Evolutionary conservation across 2,113 vertebrate species (phyloP), one percentile per base, ranked within the genome.

Genomic region (Chloroceryle aenea): DNA sequence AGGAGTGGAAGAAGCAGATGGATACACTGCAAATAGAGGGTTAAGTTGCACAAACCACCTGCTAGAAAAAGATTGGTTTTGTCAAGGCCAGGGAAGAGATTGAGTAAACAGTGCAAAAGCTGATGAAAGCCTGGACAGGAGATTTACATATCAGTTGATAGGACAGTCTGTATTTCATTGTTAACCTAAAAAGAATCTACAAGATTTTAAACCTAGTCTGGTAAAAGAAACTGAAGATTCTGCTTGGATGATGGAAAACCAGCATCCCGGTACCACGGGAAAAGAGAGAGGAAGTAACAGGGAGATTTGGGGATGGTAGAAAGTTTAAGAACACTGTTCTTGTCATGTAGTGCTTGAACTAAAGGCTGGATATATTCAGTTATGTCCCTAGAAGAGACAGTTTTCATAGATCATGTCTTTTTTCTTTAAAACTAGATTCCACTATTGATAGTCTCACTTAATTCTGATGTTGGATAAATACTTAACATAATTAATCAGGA

Each of bases 91-190:
- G 16, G 13, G 25, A 87, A 66, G n/a, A 94, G 63, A 66, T 77
- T 84, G 83, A 85, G 55, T 90, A 76, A 80, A 78, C 75, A 76
- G 7, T 83, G 29, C 40, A 89, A 93, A 94, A 86, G n/a, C n/a
- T 69, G 32, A 45, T 85, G 61, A 84, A 92, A 91, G 26, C 32
- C 29, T 67, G 13, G 32, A 50, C 32, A 55, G 34, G n/a, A 74
- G 27, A 66, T 77, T 95, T 95, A 63, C 27, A 2, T 81, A 81
- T 32, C 50, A 42, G 42, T 67, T 89, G 42, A 78, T 26, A 59
- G 38, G 53, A 34, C 5, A 58, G 14, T 59, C 29, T 78, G 17
- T 67, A 38, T 85, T 77, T 87, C 55, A 63, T 14, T 18, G 4
- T 78, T 87, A 45, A 40, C 16, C 4, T 25, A 32, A 56, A 84